These are phyloP conservation scores for Phalacrocorax brasilianus DNA, from an alignment of 2,113 vertebrate species.

Conservation along the genomic window DNA sequence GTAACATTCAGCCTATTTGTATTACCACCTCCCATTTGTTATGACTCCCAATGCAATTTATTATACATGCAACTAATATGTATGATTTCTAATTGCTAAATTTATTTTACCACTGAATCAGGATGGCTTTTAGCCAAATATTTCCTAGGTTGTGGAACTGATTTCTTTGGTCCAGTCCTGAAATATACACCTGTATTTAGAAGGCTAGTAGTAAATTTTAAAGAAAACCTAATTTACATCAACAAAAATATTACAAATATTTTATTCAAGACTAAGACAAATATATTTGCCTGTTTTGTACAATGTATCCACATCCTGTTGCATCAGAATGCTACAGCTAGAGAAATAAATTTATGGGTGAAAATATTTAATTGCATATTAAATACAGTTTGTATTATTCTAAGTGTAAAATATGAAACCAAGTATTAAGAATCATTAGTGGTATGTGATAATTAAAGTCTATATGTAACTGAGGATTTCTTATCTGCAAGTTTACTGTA, in stretches of 20 bases:
- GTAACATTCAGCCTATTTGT: background rate
- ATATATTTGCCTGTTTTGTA: background rate
- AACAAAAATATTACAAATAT: background rate
- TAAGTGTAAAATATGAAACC: constrained; percentile 8
- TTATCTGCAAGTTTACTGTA: constrained; percentile 49
- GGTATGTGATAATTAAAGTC: constrained; percentile 19
- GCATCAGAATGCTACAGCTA: background rate
- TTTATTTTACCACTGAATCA: background rate
- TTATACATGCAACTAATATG: background rate
- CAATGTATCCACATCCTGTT: background rate
- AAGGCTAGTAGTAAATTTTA: background rate
- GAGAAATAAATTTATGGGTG: background rate
- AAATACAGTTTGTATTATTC: constrained; percentile 3
- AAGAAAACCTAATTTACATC: background rate
- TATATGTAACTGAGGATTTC: constrained; percentile 33
- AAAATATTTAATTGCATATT: constrained; percentile 21
- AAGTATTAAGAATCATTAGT: constrained; percentile 34
- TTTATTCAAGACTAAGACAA: background rate
- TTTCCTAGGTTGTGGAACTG: background rate
- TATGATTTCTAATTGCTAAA: background rate
- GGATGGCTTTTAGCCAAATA: background rate
- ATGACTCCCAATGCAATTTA: background rate
- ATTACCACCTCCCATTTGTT: background rate
- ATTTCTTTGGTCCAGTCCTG: background rate
- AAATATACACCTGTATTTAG: background rate